Conservation (phyloP, 2,888 invertebrate species). For the Arctia plantaginis region DNA sequence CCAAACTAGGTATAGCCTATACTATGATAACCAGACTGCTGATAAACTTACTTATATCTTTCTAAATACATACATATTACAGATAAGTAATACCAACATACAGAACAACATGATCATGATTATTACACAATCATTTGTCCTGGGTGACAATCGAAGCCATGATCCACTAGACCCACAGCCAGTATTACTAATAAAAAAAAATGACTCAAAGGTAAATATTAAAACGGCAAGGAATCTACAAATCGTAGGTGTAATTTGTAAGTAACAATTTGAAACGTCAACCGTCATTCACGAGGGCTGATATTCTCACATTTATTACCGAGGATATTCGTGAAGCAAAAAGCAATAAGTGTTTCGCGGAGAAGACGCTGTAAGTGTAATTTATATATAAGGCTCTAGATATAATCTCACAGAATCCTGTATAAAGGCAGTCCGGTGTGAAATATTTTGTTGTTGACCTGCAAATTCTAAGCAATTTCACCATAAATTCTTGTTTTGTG, state of each 20-base stretch:
- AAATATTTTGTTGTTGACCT: constrained; percentile 52
- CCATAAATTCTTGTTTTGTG: constrained; percentile 37
- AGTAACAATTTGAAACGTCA: constrained; percentile 13
- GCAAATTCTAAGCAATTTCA: constrained; percentile 42
- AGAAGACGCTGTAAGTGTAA: constrained; percentile 49
- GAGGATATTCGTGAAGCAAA: constrained; percentile 36
- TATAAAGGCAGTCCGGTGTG: constrained; percentile 43
- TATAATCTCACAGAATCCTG: constrained; percentile 52
- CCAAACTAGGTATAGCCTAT: too few species aligned
- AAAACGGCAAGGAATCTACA: background rate
- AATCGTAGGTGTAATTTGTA: constrained; percentile 3
- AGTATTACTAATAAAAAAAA: background rate
- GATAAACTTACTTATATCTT: too few species aligned
- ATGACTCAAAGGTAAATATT: background rate
- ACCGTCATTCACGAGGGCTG: constrained; percentile 21
- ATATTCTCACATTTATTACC: constrained; percentile 39
- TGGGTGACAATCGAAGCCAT: too few species aligned
- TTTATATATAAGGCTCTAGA: constrained; percentile 51
- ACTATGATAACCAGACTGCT: too few species aligned
- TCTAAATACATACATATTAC: too few species aligned
- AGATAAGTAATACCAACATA: too few species aligned
- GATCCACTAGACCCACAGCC: too few species aligned
- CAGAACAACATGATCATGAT: too few species aligned
- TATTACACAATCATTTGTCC: too few species aligned
- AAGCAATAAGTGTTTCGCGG: constrained; percentile 45